Evolutionary conservation across 2,888 invertebrate species (phyloP).

Genomic region (Zelleria hepariella): DNA sequence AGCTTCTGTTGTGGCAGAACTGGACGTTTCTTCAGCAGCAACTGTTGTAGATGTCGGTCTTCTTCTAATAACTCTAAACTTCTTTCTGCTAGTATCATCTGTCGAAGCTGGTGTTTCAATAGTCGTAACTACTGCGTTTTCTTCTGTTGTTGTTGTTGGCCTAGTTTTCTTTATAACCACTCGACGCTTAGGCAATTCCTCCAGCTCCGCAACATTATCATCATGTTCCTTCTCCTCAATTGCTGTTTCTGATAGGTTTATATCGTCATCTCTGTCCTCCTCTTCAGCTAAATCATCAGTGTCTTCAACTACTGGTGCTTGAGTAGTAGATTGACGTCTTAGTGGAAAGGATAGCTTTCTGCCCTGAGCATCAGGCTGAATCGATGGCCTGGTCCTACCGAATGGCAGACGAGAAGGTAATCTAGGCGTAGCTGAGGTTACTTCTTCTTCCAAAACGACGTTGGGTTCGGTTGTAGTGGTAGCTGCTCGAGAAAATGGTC

Average conservation of each 20-base stretch:
- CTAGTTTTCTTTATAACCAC: constrained; percentile 40
- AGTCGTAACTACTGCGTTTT: constrained; percentile 26
- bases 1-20: neutral
- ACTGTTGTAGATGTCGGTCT: constrained; percentile 34
- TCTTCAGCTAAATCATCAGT: constrained; percentile 35
- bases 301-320: constrained; percentile 24
- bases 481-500: constrained; percentile 45
- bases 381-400: constrained; percentile 31
- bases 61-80: constrained; percentile 48
- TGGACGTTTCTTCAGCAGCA: constrained; percentile 18
- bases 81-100: constrained; percentile 45
- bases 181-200: constrained; percentile 31
- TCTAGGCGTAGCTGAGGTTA: constrained; percentile 25
- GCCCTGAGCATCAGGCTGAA: constrained; percentile 27
- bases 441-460: constrained; percentile 20
- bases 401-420: constrained; percentile 38
- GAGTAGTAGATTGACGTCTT: constrained; percentile 37
- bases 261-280: constrained; percentile 51
- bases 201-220: constrained; percentile 25
- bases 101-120: constrained; percentile 29
- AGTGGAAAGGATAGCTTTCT: constrained; percentile 32
- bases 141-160: constrained; percentile 22
- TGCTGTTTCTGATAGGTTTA: constrained; percentile 62
- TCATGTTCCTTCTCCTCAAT: constrained; percentile 61
- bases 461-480: constrained; percentile 20